Conservation (phyloP, 2,797 vertebrate species). For the Onychomys arenicola region DNA sequence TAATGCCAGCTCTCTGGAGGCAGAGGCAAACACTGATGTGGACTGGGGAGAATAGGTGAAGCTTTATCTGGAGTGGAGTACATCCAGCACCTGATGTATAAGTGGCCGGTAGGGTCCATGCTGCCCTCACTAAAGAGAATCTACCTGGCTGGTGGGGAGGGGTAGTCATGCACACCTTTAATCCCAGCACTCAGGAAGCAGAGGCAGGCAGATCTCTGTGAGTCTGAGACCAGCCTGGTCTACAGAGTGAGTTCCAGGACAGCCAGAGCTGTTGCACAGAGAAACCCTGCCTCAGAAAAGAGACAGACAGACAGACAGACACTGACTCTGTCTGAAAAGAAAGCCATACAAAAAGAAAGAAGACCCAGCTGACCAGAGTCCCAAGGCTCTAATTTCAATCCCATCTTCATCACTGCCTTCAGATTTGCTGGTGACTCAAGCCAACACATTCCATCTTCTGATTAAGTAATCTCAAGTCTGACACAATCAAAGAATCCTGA, state of each 20-base stretch:
- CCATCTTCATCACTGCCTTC: not conserved
- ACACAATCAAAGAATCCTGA: constrained; percentile 47
- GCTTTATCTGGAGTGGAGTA: not conserved
- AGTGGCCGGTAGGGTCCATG: not conserved
- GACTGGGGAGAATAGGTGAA: not conserved
- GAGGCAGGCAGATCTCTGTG: not conserved
- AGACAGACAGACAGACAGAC: too few relatives aligned
- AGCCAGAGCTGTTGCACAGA: not conserved
- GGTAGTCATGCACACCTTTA: not conserved
- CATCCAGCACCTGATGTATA: not conserved
- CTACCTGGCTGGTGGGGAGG: not conserved
- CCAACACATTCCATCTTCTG: not conserved
- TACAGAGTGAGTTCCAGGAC: not conserved
- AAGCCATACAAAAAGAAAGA: not conserved
- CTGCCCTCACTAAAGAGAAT: not conserved
- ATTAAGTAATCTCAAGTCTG: constrained; percentile 28
- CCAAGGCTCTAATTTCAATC: not conserved
- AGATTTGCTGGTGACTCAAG: not conserved
- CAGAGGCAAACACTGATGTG: not conserved
- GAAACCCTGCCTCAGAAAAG: not conserved
- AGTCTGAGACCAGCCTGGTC: not conserved
- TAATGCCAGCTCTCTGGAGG: not conserved
- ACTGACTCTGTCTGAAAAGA: not conserved
- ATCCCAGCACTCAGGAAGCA: not conserved
- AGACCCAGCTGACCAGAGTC: not conserved